phyloP scores from a whole-genome alignment of 2,888 invertebrate species.

The Pycnomerus fuliginosus region DNA sequence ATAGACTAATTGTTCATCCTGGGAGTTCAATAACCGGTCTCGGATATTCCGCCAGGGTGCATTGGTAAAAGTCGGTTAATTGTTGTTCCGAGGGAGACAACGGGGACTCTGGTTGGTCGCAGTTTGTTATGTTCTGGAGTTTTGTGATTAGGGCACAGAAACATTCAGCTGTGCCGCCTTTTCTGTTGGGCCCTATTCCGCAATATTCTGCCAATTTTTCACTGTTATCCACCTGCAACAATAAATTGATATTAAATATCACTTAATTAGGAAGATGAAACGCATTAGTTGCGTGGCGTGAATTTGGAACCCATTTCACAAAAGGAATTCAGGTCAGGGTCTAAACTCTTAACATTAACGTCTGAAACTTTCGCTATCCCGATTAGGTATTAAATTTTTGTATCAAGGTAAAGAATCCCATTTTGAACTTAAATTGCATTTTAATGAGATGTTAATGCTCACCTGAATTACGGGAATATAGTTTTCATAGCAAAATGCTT shows the following conservation, averaged over 20 bases:
- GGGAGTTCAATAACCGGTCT: slow-evolving; percentile 68
- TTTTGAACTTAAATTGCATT: too few relatives aligned
- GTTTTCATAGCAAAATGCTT: slow-evolving; percentile 78
- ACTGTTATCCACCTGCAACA: slow-evolving; percentile 59
- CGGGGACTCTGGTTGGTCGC: slow-evolving; percentile 26
- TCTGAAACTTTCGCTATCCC: not conserved
- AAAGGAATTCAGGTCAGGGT: not conserved
- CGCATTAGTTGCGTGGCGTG: too few relatives aligned
- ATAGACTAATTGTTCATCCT: too few relatives aligned
- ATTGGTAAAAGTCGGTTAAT: slow-evolving; percentile 67
- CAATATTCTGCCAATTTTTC: slow-evolving; percentile 56
- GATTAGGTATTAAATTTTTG: not conserved
- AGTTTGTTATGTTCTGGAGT: slow-evolving; percentile 42
- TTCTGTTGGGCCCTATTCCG: slow-evolving; percentile 54
- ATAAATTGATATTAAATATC: slow-evolving; percentile 19
- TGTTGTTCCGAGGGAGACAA: slow-evolving; percentile 63
- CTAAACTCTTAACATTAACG: not conserved
- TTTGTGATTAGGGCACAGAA: slow-evolving; percentile 59
- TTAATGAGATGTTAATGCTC: too few relatives aligned
- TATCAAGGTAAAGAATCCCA: too few relatives aligned
- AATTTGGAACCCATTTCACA: too few relatives aligned
- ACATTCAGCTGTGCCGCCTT: slow-evolving; percentile 52
- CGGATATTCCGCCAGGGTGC: slow-evolving; percentile 63
- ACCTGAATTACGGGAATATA: slow-evolving; percentile 76
- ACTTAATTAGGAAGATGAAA: too few relatives aligned